A percentile compares a stretch with the other conserved stretches of the same genome.
These are phyloP conservation scores for Microcebus ravelobensis DNA, from an alignment of 2,113 vertebrate genomes.

Conservation along the genomic window DNA sequence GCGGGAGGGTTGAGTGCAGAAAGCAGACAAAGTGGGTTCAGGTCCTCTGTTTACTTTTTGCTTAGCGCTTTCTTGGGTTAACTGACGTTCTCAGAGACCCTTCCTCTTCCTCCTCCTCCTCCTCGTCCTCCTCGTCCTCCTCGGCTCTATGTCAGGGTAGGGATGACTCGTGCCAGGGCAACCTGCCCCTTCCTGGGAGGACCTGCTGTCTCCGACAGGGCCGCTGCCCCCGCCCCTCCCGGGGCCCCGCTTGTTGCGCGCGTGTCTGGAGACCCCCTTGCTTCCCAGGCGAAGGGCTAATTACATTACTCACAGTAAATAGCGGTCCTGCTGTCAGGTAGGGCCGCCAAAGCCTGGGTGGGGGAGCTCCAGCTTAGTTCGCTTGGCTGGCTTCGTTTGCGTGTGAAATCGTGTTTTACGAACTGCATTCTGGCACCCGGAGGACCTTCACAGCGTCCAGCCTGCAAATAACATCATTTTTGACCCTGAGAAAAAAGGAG, in stretches of 20 bases:
- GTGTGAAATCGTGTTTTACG: conserved; percentile 86
- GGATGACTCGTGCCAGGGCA: background rate
- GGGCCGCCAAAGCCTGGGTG: conserved; percentile 74
- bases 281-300: conserved; percentile 87
- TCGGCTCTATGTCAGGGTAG: background rate
- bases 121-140: background rate
- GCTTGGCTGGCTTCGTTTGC: conserved; percentile 87
- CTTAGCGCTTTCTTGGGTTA: conserved; percentile 52
- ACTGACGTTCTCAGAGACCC: conserved; percentile 65
- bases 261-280: conserved; percentile 74
- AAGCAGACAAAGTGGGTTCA: background rate
- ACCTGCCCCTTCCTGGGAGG: conserved; percentile 63
- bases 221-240: conserved; percentile 47
- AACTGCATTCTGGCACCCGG: conserved; percentile 84
- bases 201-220: conserved; percentile 59
- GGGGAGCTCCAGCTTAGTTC: conserved; percentile 83
- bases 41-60: conserved; percentile 66
- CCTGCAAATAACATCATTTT: conserved; percentile 85
- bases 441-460: conserved; percentile 79
- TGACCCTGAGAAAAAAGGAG: conserved; percentile 71
- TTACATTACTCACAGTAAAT: conserved; percentile 89
- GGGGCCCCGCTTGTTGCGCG: conserved; percentile 1
- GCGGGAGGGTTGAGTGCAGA: background rate
- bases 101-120: background rate
- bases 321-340: conserved; percentile 85